A percentile compares a stretch with the other conserved stretches of the same genome.
Conservation (phyloP, 2,888 invertebrate species). For the Drosophila silvestris region DNA sequence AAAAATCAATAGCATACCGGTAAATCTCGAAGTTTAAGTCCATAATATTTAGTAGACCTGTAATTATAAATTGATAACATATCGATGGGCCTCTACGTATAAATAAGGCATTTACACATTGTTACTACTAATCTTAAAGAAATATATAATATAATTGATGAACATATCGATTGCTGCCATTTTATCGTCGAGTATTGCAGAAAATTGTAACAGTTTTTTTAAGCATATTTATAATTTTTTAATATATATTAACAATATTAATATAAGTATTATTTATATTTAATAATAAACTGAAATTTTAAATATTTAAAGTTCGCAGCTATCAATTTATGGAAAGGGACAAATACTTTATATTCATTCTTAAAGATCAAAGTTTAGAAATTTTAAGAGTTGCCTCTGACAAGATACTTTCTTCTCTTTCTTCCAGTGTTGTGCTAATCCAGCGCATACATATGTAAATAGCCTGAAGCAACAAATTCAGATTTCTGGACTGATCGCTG, state of each 20-base stretch:
- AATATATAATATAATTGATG: not conserved
- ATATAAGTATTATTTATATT: not conserved
- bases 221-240: not conserved
- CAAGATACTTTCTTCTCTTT: not conserved
- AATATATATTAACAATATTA: not conserved
- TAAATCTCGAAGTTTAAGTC: not conserved
- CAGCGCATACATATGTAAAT: not conserved
- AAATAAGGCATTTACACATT: not conserved
- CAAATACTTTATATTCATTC: not conserved
- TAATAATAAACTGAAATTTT: not conserved
- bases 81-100: not conserved
- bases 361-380: not conserved
- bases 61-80: not conserved
- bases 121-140: not conserved
- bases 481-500: not conserved
- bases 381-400: not conserved
- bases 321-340: not conserved
- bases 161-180: not conserved
- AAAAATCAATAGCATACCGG: not conserved
- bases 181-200: not conserved
- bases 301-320: not conserved
- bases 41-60: not conserved
- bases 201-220: not conserved
- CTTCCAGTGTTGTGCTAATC: not conserved
- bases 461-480: not conserved